Percentiles rank a stretch among this genome's conserved stretches.
Evolutionary conservation across 2,888 invertebrate species (phyloP).

Genomic region (Gari tellinella): DNA sequence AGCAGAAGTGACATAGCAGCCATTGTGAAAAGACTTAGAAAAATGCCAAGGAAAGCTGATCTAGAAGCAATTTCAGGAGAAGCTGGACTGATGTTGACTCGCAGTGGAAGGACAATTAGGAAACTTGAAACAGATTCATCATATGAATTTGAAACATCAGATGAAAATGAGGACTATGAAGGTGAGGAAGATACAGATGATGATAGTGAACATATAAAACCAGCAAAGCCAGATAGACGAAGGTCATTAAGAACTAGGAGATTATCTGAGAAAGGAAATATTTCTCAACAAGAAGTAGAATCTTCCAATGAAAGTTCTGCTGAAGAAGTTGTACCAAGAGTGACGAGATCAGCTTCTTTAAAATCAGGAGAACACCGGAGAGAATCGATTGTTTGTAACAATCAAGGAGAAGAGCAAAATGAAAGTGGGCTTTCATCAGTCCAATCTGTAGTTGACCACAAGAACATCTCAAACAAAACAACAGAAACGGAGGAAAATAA

Average conservation of each 20-base stretch:
- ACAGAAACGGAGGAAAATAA: too few relatives aligned
- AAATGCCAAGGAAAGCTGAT: neutral
- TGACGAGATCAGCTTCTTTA: conserved; percentile 17
- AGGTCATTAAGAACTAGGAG: conserved; percentile 26
- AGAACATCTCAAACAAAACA: neutral
- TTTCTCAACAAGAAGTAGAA: neutral
- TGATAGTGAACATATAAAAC: conserved; percentile 11
- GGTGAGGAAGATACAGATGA: conserved; percentile 26
- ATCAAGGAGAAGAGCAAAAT: neutral
- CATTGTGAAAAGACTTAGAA: neutral
- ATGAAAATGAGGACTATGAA: conserved; percentile 8
- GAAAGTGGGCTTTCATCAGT: neutral
- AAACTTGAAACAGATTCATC: conserved; percentile 33
- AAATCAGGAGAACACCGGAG: neutral
- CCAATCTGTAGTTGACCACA: neutral
- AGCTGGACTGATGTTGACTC: conserved; percentile 14
- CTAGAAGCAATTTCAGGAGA: too few relatives aligned
- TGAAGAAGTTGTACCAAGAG: conserved; percentile 25
- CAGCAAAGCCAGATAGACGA: conserved; percentile 6
- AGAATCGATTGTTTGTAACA: neutral
- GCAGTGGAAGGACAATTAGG: conserved; percentile 33
- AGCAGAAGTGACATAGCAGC: conserved; percentile 23
- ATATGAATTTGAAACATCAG: conserved; percentile 24
- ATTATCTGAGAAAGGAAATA: conserved; percentile 24
- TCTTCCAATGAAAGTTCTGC: conserved; percentile 15